Conservation (phyloP, 2,888 invertebrate species). For the Latrodectus elegans region DNA sequence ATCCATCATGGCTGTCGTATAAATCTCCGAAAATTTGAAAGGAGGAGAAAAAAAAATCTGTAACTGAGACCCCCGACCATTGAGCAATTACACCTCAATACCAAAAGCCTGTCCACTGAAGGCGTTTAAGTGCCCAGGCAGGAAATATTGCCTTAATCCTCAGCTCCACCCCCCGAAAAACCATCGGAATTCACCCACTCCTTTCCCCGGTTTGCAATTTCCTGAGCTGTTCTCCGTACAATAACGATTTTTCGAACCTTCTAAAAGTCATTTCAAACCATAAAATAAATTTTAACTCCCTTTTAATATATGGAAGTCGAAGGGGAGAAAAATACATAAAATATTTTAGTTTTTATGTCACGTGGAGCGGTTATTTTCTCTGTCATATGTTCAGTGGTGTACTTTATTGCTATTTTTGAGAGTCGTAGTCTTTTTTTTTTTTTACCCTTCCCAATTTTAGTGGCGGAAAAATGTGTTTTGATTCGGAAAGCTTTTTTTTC, state of each 20-base stretch:
- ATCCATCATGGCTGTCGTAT: conserved; percentile 25
- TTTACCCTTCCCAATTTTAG: too few species aligned
- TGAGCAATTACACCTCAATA: conserved; percentile 39
- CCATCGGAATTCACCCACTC: conserved; percentile 25
- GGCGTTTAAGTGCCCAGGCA: conserved; percentile 22
- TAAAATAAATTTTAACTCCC: conserved; percentile 64
- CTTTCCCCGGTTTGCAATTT: conserved; percentile 47
- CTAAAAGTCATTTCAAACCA: conserved; percentile 60
- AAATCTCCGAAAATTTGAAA: conserved; percentile 54
- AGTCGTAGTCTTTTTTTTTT: background rate
- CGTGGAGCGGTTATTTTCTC: conserved; percentile 38
- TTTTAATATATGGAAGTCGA: conserved; percentile 51
- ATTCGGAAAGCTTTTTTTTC: too few species aligned
- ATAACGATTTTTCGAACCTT: conserved; percentile 63
- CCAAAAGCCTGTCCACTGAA: conserved; percentile 28
- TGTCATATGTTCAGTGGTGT: conserved; percentile 16
- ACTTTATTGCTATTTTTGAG: conserved; percentile 35
- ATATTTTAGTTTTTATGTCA: conserved; percentile 43
- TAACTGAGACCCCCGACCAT: conserved; percentile 15
- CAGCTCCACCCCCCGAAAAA: background rate
- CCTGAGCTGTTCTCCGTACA: conserved; percentile 48
- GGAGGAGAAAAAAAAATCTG: background rate
- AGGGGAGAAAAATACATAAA: conserved; percentile 38
- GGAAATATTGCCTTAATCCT: conserved; percentile 43
- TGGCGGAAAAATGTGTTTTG: too few species aligned